phyloP scores from a whole-genome alignment of 2,888 invertebrate species.

The Cosmopolites sordidus region DNA sequence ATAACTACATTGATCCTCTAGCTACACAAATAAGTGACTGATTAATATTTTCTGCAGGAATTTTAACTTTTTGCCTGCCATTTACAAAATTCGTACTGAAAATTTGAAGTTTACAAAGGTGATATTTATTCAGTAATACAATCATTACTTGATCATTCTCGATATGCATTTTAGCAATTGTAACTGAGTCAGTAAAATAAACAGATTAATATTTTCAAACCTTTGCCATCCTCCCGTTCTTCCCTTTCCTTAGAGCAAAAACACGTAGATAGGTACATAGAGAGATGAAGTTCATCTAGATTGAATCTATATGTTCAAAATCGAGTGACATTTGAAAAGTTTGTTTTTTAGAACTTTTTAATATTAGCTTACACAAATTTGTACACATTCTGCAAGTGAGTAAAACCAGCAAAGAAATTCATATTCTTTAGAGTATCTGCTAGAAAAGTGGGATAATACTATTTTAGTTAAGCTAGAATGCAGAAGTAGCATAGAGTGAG shows the following conservation, averaged over 20 bases:
- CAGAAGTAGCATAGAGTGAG: background rate
- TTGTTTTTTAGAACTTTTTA: slow-evolving; percentile 4
- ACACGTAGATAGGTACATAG: slow-evolving; percentile 48
- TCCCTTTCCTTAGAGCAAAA: slow-evolving; percentile 33
- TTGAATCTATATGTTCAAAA: slow-evolving; percentile 5
- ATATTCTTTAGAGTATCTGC: background rate
- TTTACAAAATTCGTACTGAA: no score
- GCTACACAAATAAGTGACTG: no score
- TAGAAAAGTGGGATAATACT: background rate
- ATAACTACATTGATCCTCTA: no score
- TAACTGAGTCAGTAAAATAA: no score
- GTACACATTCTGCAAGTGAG: slow-evolving; percentile 14
- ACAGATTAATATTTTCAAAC: no score
- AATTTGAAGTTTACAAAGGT: no score
- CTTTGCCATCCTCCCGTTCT: background rate
- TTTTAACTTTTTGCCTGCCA: no score
- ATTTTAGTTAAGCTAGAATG: background rate
- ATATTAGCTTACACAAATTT: slow-evolving; percentile 14
- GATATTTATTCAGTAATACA: no score
- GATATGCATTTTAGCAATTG: no score
- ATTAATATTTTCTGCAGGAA: no score
- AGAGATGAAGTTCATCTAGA: slow-evolving; percentile 38
- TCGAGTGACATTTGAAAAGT: slow-evolving; percentile 3
- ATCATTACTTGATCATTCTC: no score
- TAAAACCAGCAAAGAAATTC: background rate